Evolutionary conservation across 2,888 invertebrate genomes (phyloP), one percentile per base, ranked within the genome.

Genomic region (Abscondita cerata): DNA sequence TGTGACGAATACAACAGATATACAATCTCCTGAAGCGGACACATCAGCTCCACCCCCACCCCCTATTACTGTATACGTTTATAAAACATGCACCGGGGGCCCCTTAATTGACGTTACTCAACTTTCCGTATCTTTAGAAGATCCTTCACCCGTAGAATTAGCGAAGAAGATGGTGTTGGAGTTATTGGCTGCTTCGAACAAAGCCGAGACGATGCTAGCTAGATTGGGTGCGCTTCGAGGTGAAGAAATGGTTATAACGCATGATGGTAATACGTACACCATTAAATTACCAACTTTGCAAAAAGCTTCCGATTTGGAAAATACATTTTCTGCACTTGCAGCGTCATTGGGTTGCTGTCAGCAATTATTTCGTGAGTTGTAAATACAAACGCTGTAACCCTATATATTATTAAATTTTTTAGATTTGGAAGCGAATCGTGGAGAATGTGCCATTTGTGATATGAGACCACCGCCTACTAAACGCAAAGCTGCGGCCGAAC

Each of bases 261-360:
- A 79, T 36, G 75, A 71, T 12, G 78, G 78, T 4, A 84, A 83
- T 68, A 84, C 80, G 50, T 85, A 85, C 67, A 80, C 84, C 16
- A 84, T 87, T 2, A 86, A 86, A 77, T 80, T 87, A 60, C 86
- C 87, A 12, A 77, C 73, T 46, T 57, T 84, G 51, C 82, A 65
- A 4, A 78, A 78, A 64, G 62, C 73, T 2, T 69, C 71, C 15
- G 81, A 81, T 62, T 75, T 87, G 46, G 84, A 84, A 58, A 80
- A 80, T 63, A 84, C 85, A 77, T 81, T 87, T 65, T 83, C 84
- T 66, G 77, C 78, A 36, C 72, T 87, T 0, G 82, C 84, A 63
- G 78, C 79, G 64, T 83, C 83, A 11, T 75, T 86, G 1, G 86
- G 85, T 3, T 84, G 84, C 68, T 87, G 87, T 73, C 78, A 81